Evolutionary conservation across 2,888 invertebrate genomes (phyloP).

Genomic region (Pollenia angustigena): DNA sequence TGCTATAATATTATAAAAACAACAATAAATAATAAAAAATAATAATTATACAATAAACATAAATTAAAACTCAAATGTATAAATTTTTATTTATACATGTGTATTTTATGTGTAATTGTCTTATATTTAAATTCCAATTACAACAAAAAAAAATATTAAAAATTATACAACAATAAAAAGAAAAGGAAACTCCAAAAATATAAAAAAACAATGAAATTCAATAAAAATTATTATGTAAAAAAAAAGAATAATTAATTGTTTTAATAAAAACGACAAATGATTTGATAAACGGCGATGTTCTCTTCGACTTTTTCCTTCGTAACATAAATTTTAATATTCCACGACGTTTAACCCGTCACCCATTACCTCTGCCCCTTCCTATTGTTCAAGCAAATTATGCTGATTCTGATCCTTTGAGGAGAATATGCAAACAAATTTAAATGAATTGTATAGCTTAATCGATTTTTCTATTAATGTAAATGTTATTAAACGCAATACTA

Average conservation of each 20-base stretch:
- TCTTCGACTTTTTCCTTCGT: no score
- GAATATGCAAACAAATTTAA: no score
- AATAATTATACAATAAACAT: slow-evolving; percentile 56
- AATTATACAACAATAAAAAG: slow-evolving; percentile 67
- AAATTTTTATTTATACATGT: slow-evolving; percentile 72
- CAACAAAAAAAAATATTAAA: slow-evolving; percentile 59
- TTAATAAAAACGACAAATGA: slow-evolving; percentile 21
- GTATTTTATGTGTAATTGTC: slow-evolving; percentile 67
- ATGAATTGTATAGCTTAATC: no score
- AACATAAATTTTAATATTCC: no score
- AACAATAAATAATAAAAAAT: slow-evolving; percentile 34
- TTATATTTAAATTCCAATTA: slow-evolving; percentile 48
- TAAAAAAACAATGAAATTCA: slow-evolving; percentile 59
- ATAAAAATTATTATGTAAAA: slow-evolving; percentile 70
- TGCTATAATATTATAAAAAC: slow-evolving; percentile 29
- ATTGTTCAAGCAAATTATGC: no score
- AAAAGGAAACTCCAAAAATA: slow-evolving; percentile 47
- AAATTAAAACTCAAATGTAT: slow-evolving; percentile 72
- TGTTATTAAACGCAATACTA: no score
- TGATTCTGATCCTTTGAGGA: no score
- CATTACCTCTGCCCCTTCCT: no score
- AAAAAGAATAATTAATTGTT: slow-evolving; percentile 45
- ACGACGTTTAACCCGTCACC: no score
- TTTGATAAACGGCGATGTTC: no score
- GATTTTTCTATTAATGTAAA: no score